Conservation (phyloP, 2,888 invertebrate species). For the Dascillus cervinus region DNA sequence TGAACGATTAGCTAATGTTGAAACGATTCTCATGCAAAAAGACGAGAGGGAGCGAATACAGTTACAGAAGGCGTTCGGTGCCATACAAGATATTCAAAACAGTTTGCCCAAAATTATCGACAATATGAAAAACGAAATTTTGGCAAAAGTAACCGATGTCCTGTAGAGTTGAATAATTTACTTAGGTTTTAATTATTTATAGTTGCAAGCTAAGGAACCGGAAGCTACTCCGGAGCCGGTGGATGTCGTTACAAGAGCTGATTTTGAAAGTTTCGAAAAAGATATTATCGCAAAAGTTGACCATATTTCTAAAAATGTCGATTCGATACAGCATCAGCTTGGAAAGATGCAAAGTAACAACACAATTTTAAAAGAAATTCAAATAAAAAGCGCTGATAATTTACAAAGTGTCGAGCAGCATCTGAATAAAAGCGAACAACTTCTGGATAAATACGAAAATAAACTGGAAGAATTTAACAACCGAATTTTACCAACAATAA, state of each 20-base stretch:
- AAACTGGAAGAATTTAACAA: slow-evolving; percentile 47
- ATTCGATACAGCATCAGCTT: slow-evolving; percentile 32
- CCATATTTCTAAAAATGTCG: slow-evolving; percentile 22
- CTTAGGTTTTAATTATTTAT: neutral
- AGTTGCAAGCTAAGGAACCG: neutral
- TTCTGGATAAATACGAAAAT: slow-evolving; percentile 50
- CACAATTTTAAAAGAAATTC: slow-evolving; percentile 40
- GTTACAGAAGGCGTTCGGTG: slow-evolving; percentile 54
- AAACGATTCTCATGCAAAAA: slow-evolving; percentile 66
- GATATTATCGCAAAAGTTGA: slow-evolving; percentile 33
- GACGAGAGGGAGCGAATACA: slow-evolving; percentile 59
- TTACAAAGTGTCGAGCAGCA: slow-evolving; percentile 42
- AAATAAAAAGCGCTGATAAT: slow-evolving; percentile 41
- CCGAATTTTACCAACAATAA: slow-evolving; percentile 23
- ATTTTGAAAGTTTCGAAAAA: slow-evolving; percentile 29
- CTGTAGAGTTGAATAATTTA: neutral
- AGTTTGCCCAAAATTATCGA: slow-evolving; percentile 44
- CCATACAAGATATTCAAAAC: slow-evolving; percentile 46
- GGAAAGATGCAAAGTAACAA: slow-evolving; percentile 36
- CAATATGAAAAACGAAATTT: slow-evolving; percentile 38
- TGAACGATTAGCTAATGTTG: slow-evolving; percentile 67
- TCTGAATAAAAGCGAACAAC: slow-evolving; percentile 46
- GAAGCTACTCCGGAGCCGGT: no score
- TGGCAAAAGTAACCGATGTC: neutral
- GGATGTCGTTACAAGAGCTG: slow-evolving; percentile 26